Conservation (phyloP, 1,140 invertebrate genomes). For the Oppia nitens region DNA sequence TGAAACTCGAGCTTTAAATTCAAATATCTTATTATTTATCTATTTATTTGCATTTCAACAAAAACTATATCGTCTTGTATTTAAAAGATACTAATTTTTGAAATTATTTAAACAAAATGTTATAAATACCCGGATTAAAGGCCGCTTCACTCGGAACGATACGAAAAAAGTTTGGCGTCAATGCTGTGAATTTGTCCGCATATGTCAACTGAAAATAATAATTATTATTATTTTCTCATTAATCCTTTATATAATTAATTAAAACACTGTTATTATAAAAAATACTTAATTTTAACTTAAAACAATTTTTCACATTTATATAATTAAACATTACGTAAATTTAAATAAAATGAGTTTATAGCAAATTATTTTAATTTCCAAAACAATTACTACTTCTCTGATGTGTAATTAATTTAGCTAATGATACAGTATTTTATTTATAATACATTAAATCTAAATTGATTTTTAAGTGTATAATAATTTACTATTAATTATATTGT, state of each 20-base stretch:
- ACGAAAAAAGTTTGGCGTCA: slow-evolving; percentile 85
- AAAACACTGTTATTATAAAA: too few species aligned
- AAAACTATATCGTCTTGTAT: neutral
- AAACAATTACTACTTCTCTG: neutral
- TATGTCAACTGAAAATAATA: slow-evolving; percentile 64
- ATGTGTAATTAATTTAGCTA: too few species aligned
- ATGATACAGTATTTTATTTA: too few species aligned
- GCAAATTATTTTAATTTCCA: neutral
- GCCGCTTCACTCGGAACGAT: slow-evolving; percentile 89
- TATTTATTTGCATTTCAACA: too few species aligned
- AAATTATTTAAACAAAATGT: neutral
- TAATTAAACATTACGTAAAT: slow-evolving; percentile 9
- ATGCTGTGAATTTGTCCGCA: slow-evolving; percentile 87
- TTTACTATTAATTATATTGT: too few species aligned
- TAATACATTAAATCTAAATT: too few species aligned
- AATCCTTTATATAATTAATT: too few species aligned
- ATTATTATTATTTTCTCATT: too few species aligned
- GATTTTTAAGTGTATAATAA: too few species aligned
- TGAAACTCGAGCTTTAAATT: slow-evolving; percentile 51
- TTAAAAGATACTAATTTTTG: neutral
- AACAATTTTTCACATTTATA: too few species aligned
- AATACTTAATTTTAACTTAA: too few species aligned
- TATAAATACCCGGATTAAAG: slow-evolving; percentile 49
- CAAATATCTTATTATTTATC: neutral
- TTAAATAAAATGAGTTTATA: neutral